phyloP scores from a whole-genome alignment of 2,797 vertebrate species.

The Malacoctenus gilli region DNA sequence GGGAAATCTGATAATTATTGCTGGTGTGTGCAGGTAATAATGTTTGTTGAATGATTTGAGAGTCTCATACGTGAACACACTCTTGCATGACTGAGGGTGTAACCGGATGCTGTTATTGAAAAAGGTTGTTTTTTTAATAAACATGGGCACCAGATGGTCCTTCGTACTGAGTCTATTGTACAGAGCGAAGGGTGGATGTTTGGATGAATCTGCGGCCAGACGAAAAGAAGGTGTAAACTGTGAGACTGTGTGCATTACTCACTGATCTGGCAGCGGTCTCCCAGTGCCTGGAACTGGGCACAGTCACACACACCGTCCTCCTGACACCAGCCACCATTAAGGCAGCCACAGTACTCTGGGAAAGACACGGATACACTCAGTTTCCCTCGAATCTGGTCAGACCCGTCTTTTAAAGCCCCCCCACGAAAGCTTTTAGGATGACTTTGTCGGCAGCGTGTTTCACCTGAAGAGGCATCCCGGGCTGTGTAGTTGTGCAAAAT shows the following conservation, averaged over 20 bases:
- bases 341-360: constrained; percentile 92
- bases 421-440: constrained; percentile 4
- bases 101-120: constrained; percentile 40
- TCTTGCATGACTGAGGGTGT: constrained; percentile 27
- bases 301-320: constrained; percentile 93
- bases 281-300: constrained; percentile 94
- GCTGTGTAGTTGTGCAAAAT: constrained; percentile 84
- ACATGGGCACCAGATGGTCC: constrained; percentile 21
- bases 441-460: constrained; percentile 9
- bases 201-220: constrained; percentile 22
- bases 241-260: constrained; percentile 74
- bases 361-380: constrained; percentile 47
- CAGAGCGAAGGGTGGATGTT: constrained; percentile 11
- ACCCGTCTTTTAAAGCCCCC: neutral
- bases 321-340: constrained; percentile 97
- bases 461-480: constrained; percentile 84
- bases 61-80: too few relatives aligned
- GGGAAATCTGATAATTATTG: constrained; percentile 59
- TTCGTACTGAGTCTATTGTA: too few relatives aligned
- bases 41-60: constrained; percentile 65
- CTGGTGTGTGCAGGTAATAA: constrained; percentile 55
- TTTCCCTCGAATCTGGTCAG: constrained; percentile 4
- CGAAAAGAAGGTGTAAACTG: constrained; percentile 18
- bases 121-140: constrained; percentile 5
- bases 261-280: constrained; percentile 97